A percentile compares a stretch with the other conserved stretches of the same genome.
Conservation (phyloP, 1,140 invertebrate species). For the Cyclargus thomasi region DNA sequence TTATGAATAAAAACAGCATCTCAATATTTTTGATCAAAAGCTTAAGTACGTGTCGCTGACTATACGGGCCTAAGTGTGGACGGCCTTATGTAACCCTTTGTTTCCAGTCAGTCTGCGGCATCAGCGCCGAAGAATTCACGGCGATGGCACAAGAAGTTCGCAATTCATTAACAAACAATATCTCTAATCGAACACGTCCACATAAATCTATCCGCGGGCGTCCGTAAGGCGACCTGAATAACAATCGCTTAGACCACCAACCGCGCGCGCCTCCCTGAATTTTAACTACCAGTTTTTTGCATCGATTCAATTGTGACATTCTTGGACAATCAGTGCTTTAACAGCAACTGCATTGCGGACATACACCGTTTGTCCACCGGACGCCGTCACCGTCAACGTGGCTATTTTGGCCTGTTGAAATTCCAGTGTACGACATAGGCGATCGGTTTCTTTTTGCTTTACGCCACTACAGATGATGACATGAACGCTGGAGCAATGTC, state of each 20-base stretch:
- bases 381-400: no score
- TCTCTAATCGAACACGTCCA: conserved; percentile 13
- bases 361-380: no score
- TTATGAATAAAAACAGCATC: no score
- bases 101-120: not conserved
- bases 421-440: no score
- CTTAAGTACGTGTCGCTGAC: no score
- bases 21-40: no score
- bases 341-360: not conserved
- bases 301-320: conserved; percentile 14
- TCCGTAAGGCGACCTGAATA: conserved; percentile 7
- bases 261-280: conserved; percentile 10
- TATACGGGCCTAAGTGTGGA: no score
- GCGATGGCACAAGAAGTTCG: conserved; percentile 6
- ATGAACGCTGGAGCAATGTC: no score
- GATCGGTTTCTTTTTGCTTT: no score
- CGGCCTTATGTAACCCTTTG: not conserved
- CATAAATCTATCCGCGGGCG: conserved; percentile 14
- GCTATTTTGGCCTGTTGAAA: no score
- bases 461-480: no score
- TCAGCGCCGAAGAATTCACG: not conserved
- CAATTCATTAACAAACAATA: conserved; percentile 16
- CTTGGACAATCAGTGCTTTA: not conserved
- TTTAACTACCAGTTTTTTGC: conserved; percentile 12
- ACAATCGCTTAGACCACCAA: conserved; percentile 11